Conservation (phyloP, 2,888 invertebrate genomes). For the Tenthredo livida region DNA sequence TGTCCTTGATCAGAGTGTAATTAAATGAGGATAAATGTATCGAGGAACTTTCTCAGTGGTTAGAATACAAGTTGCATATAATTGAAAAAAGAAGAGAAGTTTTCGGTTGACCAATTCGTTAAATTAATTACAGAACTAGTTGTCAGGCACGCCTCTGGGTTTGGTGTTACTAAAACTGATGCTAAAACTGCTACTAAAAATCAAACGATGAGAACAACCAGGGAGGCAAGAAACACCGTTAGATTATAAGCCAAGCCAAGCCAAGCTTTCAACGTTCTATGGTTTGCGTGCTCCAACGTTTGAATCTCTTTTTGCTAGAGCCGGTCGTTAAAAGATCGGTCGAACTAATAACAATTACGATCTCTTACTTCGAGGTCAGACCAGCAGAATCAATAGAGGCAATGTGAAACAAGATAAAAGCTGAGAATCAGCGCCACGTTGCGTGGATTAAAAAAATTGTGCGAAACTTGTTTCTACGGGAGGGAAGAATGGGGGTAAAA, state of each 20-base stretch:
- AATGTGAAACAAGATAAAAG: slow-evolving; percentile 29
- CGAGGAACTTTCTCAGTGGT: slow-evolving; percentile 23
- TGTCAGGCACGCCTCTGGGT: slow-evolving; percentile 13
- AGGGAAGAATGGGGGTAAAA: neutral
- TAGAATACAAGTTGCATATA: neutral
- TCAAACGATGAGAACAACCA: slow-evolving; percentile 27
- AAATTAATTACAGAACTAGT: slow-evolving; percentile 6
- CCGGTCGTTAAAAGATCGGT: slow-evolving; percentile 44
- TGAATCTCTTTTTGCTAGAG: slow-evolving; percentile 43
- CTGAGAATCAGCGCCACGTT: slow-evolving; percentile 16
- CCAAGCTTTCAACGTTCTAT: slow-evolving; percentile 27
- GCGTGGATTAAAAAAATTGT: neutral
- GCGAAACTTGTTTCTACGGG: neutral
- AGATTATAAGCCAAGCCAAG: slow-evolving; percentile 19
- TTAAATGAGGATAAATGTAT: neutral
- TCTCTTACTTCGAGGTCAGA: slow-evolving; percentile 36
- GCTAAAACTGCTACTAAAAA: slow-evolving; percentile 43
- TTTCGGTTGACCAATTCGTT: slow-evolving; percentile 46
- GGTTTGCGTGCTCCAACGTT: slow-evolving; percentile 43
- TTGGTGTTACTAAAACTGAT: slow-evolving; percentile 16
- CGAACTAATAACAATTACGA: slow-evolving; percentile 47
- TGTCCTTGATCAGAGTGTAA: neutral
- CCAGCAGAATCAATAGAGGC: slow-evolving; percentile 11
- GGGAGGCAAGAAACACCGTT: slow-evolving; percentile 45
- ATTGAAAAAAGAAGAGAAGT: neutral